Conservation (phyloP, 2,888 invertebrate species). For the Cetonia aurata region DNA sequence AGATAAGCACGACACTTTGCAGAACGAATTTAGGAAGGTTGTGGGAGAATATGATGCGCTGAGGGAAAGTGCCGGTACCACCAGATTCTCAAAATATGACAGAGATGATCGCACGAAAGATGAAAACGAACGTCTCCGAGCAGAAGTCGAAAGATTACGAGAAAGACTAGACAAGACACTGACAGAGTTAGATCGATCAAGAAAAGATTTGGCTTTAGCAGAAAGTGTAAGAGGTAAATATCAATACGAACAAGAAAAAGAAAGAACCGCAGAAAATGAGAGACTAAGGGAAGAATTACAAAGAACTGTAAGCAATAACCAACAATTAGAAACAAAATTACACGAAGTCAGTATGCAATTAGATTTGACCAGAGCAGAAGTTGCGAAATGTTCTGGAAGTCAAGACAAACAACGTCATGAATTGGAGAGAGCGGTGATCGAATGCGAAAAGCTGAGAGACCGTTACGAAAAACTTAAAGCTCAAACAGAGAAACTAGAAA, state of each 20-base stretch:
- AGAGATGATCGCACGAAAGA: constrained; percentile 78
- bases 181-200: constrained; percentile 81
- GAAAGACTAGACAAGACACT: constrained; percentile 85
- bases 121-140: constrained; percentile 81
- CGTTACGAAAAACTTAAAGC: constrained; percentile 85
- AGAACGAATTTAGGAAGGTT: constrained; percentile 84
- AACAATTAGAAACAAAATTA: constrained; percentile 80
- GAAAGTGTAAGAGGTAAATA: constrained; percentile 86
- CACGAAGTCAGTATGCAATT: constrained; percentile 86
- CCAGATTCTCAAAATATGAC: constrained; percentile 82
- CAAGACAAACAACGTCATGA: constrained; percentile 87
- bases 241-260: constrained; percentile 80
- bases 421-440: constrained; percentile 87
- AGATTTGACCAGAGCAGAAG: constrained; percentile 84
- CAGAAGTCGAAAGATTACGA: constrained; percentile 85
- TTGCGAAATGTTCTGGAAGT: constrained; percentile 77
- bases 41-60: constrained; percentile 84
- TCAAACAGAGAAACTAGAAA: constrained; percentile 78
- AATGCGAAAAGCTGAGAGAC: constrained; percentile 89
- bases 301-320: constrained; percentile 73
- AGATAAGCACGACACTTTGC: constrained; percentile 89
- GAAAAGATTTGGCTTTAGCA: constrained; percentile 81
- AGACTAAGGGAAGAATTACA: constrained; percentile 81
- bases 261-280: constrained; percentile 75
- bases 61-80: constrained; percentile 80